Evolutionary conservation across 1,140 invertebrate genomes (phyloP), one percentile per base, ranked within the genome.

Genomic region (Achroia grisella): DNA sequence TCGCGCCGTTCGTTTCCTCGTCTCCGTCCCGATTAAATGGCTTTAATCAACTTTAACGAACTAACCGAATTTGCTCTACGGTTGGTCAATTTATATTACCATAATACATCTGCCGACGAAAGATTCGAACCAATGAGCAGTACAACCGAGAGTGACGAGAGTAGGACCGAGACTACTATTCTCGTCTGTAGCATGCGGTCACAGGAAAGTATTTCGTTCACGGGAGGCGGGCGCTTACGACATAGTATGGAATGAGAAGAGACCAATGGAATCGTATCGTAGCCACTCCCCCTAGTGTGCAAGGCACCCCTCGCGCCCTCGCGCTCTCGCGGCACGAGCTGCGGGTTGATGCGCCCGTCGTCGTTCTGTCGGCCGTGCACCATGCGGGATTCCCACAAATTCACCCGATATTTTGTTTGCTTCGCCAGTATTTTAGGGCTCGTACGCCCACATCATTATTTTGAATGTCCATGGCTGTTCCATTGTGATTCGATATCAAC

Each of bases 11-110:
- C 72, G 76, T 73, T 67, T 74, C 69, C 69, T 70, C 72, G 74
- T 71, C 68, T 71, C 64, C 70, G 78, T 74, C 68, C 72, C 74
- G 76, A 74, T 82, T 86, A 87, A 87, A 86, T 87, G 85, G 72
- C 83, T 86, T 86, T 86, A 87, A 87, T 87, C 83, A 87, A 77
- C 82, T 82, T 81, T 86, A 86, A 84, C 80, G 73, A 87, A 87
- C 85, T 87, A 87, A 86, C 80, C 75, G 72, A 86, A 85, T 80
- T 85, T 84, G 75, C 64, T 74, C 80, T 73, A 67, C 81, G 80
- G 85, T 87, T 87, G 83, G 82, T 82, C 85, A 86, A 86, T 87
- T 86, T 87, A 87, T 87, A 87, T 86, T 87, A 82, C 74, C 72
- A 84, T 84, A 80, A 84, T 85, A 82, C 72, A 66, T 60, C 43